Evolutionary conservation across 2,888 invertebrate genomes (phyloP).

Genomic region (Omphaloscelis lunosa): DNA sequence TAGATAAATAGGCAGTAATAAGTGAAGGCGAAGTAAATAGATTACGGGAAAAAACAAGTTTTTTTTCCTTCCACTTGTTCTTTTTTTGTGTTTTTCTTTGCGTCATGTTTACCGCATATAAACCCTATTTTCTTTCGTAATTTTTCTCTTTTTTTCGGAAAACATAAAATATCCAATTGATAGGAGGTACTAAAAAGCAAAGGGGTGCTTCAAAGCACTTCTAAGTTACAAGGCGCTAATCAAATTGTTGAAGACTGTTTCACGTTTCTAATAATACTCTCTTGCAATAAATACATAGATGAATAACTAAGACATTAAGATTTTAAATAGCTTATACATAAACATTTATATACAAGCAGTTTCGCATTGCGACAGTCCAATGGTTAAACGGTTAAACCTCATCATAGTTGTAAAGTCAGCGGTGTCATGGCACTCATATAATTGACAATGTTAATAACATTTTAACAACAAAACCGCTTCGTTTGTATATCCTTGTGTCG

Average conservation of each 20-base stretch:
- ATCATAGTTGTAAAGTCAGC: not conserved
- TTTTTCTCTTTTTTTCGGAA: too few relatives aligned
- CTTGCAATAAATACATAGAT: too few relatives aligned
- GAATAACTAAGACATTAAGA: too few relatives aligned
- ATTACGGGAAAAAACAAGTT: not conserved
- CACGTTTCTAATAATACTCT: too few relatives aligned
- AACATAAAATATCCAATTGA: not conserved
- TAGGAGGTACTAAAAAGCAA: not conserved
- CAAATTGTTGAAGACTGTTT: not conserved
- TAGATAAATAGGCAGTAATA: conserved; percentile 7
- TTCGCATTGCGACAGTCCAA: not conserved
- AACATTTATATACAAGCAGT: not conserved
- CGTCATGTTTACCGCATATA: too few relatives aligned
- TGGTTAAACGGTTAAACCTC: not conserved
- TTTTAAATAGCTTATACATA: too few relatives aligned
- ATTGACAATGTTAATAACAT: conserved; percentile 68
- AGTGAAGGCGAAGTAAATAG: not conserved
- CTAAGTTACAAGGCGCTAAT: not conserved
- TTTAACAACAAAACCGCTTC: conserved; percentile 62
- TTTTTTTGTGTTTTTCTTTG: too few relatives aligned
- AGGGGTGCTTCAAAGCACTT: not conserved
- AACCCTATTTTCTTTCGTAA: too few relatives aligned
- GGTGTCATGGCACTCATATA: conserved; percentile 33
- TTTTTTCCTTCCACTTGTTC: too few relatives aligned
- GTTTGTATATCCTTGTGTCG: conserved; percentile 72